A percentile compares a stretch with the other conserved stretches of the same genome.
Conservation (phyloP, 2,113 vertebrate species). For the Sardina pilchardus region DNA sequence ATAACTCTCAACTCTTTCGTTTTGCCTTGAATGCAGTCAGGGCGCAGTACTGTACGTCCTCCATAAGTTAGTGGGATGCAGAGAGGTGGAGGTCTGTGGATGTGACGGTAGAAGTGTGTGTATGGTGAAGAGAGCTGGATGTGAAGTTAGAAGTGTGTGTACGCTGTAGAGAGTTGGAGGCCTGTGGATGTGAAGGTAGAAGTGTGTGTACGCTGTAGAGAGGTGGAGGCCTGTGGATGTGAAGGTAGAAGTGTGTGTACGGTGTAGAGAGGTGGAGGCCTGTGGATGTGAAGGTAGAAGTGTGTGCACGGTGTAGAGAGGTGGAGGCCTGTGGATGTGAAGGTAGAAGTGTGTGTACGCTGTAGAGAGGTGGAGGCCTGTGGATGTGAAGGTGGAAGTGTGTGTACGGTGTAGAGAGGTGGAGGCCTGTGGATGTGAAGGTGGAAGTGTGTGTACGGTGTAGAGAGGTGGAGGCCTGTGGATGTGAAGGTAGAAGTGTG, state of each 20-base stretch:
- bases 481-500: background rate
- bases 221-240: background rate
- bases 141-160: conserved; percentile 1
- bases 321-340: background rate
- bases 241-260: background rate
- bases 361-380: background rate
- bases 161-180: too few relatives aligned
- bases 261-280: too few relatives aligned
- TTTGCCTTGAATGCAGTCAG: too few relatives aligned
- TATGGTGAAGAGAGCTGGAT: too few relatives aligned
- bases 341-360: background rate
- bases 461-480: background rate
- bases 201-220: background rate
- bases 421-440: background rate
- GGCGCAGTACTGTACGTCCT: too few relatives aligned
- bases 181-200: background rate
- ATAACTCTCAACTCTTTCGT: too few relatives aligned
- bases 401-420: background rate
- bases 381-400: background rate
- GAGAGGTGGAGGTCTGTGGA: background rate
- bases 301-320: background rate
- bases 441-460: background rate
- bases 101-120: background rate
- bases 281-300: background rate
- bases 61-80: too few relatives aligned